Evolutionary conservation across 1,140 invertebrate genomes (phyloP), one percentile per base, ranked within the genome.

Genomic region (Drosophila saltans): DNA sequence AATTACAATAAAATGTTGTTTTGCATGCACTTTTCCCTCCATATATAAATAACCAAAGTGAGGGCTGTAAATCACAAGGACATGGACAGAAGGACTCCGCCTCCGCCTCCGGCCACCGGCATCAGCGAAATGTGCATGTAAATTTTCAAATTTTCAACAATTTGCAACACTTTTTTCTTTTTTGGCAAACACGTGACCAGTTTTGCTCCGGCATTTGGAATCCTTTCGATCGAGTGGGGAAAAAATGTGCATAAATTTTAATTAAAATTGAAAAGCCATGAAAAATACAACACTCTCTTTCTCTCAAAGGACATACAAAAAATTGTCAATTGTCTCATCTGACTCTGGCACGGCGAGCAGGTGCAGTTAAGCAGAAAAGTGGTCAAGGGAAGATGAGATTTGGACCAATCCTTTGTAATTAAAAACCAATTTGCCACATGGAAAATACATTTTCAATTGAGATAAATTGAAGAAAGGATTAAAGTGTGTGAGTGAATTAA

Each of bases 231-330:
- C 36, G 21, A 26, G 58, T 9, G 36, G 21, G 36, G 58, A 36
- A 69, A 69, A 33, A 56, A 60, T 65, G 85, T 39, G 84, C 85
- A 90, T 89, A 89, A 89, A 89, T 89, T 89, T 89, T 85, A 89
- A 89, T 89, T 89, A 90, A 84, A 89, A 89, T 89, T 75, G 80
- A 84, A 89, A 89, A 84, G 80, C 84, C 84, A 89, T 89, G 84
- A 81, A 89, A 89, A 81, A 81, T 84, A 79, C 58, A 75, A 58
- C 1, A 30, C 36, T 52, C 36, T 48, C n/a, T 30, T 1, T 2
- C 62, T 36, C 60, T 21, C 66, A 24, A 48, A 56, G 72, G 43
- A 41, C 74, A 73, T 73, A 48, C 16, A 68, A 78, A 78, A 78
- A 48, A 67, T 71, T 61, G 60, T 9, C 56, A 41, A 36, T 55